Base-by-base conservation (phyloP, 2,113 vertebrate genomes). In the Gallinago jamesoni region DNA sequence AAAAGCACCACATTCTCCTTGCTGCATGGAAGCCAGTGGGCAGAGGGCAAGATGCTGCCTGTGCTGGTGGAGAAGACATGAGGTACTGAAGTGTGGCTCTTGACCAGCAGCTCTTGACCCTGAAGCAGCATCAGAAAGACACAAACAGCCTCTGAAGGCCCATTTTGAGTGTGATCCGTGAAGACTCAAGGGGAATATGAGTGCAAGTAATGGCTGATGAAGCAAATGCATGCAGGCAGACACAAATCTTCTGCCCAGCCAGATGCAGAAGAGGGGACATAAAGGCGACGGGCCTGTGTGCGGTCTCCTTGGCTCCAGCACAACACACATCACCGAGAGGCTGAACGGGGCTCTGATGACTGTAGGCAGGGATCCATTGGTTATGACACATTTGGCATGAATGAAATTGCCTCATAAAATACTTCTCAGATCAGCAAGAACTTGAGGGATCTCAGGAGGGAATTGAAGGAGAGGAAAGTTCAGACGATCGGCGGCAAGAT, bases 321-420 rank as follows among this genome's bases (percentile, higher is more conserved):
- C 52, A 92, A 60, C 69, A 53, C 60, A 75, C 69, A 87, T 53
- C 80, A 66, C 86, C 0, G 1, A 70, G 90, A 90, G 66, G 62
- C 74, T 91, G 84, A 93, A 69, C 52, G 12, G 68, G 67, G 47
- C 60, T 90, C 87, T 80, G 80, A 88, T 70, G 87, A 19, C 90
- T 95, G 73, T 35, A 94, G 92, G 94, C 96, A 95, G 48, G 80
- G 66, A 87, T 97, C 92, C 96, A 95, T 68, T 75, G 76, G 85
- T 86, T 97, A 93, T 96, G 95, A 96, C 88, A 96, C 80, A 96
- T 90, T 96, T 94, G 95, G 94, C 96, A 94, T 84, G 76, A 87
- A 48, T 0, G 0, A 87, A 86, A 87, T 60, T 93, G 86, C 88
- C 92, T 96, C 92, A 90, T 95, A 94, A 96, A 96, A 92, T 90